phyloP scores from a whole-genome alignment of 2,888 invertebrate species.

The Xestia c-nigrum region DNA sequence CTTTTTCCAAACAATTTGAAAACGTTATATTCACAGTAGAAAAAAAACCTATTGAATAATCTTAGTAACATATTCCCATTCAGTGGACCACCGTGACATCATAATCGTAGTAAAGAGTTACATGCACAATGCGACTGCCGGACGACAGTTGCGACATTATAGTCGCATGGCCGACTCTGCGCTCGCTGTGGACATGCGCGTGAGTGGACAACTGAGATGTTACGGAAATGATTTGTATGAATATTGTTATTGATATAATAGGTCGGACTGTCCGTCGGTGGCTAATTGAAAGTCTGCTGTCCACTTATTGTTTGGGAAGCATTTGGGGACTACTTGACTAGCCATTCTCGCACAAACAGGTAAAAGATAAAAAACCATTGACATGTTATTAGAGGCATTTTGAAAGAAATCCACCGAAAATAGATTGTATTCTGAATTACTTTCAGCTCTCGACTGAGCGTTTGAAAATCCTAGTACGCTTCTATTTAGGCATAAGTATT shows the following conservation, averaged over 20 bases:
- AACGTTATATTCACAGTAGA: constrained; percentile 21
- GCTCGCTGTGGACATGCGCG: constrained; percentile 61
- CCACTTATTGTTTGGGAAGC: constrained; percentile 3
- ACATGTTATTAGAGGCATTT: neutral
- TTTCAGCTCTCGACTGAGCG: neutral
- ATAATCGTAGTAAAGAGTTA: constrained; percentile 64
- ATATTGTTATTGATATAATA: constrained; percentile 61
- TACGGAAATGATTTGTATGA: constrained; percentile 57
- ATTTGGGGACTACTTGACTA: neutral
- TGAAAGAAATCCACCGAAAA: neutral
- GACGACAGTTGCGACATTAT: constrained; percentile 65
- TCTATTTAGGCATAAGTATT: neutral
- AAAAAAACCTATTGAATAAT: constrained; percentile 37
- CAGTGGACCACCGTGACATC: constrained; percentile 62
- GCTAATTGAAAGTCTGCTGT: constrained; percentile 41
- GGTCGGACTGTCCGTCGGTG: constrained; percentile 45
- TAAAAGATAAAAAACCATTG: neutral
- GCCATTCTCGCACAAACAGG: neutral
- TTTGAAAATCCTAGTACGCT: neutral
- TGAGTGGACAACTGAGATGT: constrained; percentile 57
- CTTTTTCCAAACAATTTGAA: constrained; percentile 18
- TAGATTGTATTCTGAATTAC: neutral
- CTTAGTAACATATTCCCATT: constrained; percentile 42
- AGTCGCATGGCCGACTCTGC: constrained; percentile 57
- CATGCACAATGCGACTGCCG: constrained; percentile 50